Evolutionary conservation across 1,140 invertebrate genomes (phyloP), one percentile per base, ranked within the genome.

Genomic region (Drosophila repletoides): DNA sequence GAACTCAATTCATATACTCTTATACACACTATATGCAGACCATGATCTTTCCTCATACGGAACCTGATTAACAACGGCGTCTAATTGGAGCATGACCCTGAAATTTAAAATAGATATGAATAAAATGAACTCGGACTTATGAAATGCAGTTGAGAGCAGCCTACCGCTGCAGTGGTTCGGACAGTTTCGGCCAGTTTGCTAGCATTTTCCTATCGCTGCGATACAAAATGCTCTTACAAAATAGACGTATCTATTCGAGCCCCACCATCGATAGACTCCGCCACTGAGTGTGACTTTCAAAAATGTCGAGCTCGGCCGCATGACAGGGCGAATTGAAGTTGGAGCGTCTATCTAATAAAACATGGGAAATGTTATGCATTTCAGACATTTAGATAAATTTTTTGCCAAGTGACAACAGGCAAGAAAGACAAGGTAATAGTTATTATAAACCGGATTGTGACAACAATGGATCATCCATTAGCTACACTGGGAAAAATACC

Each of bases 271-370:
- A 34, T 14, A 26, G 15, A 31, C n/a, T 33, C 49, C 15, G 34
- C 15, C 24, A 26, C 10, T 12, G 63, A 76, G 52, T 69, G 66
- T 86, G 81, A 86, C 81, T 84, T 84, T 86, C 80, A 86, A 77
- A 60, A 86, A 38, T 36, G n/a, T 73, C 31, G 31, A 49, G 28
- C 66, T 43, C 28, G 36, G 21, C 36, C 7, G 12, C 17, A 58
- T 65, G 60, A 56, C 61, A 34, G 9, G 45, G 34, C 59, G 58
- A 63, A 70, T 26, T 40, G 26, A 45, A 7, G n/a, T n/a, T n/a
- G n/a, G 21, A 45, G 22, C 28, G 31, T 40, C 34, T 60, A 31
- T 17, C 19, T 40, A 40, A 21, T 46, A 40, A 60, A 60, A 26
- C 21, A 53, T 14, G 59, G 49, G n/a, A 64, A 64, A 56, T 69